Conservation (phyloP, 2,888 invertebrate genomes). For the Caenorhabditis sinica region DNA sequence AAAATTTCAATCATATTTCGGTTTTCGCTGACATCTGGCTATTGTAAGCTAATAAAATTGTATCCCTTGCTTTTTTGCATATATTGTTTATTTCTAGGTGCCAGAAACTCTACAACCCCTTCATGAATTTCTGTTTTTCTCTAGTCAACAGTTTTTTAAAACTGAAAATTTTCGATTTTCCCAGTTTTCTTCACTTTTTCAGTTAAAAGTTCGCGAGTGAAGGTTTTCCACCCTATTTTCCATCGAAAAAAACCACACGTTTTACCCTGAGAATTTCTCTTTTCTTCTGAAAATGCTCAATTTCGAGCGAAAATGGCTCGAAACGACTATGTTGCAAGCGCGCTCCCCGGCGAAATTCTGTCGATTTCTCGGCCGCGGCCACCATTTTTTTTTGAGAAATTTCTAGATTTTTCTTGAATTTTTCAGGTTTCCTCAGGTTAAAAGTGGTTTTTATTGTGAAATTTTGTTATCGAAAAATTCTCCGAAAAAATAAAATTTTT, state of each 20-base stretch:
- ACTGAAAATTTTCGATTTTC: not conserved
- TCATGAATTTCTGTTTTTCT: no score
- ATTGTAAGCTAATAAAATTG: no score
- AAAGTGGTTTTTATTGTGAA: not conserved
- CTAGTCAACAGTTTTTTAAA: not conserved
- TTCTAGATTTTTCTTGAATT: slow-evolving; percentile 17
- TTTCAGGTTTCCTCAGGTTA: not conserved
- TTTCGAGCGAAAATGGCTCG: not conserved
- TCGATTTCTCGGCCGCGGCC: slow-evolving; percentile 17
- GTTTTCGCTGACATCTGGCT: no score
- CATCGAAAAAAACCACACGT: not conserved
- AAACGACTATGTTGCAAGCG: not conserved
- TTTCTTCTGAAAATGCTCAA: not conserved
- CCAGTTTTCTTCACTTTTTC: not conserved
- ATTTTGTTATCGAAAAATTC: not conserved
- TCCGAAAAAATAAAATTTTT: not conserved
- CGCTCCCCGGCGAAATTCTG: not conserved
- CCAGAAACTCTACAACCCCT: no score
- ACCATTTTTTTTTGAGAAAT: not conserved
- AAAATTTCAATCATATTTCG: no score
- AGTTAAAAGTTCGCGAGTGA: not conserved
- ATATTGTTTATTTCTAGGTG: no score
- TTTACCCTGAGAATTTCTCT: not conserved
- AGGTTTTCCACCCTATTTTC: not conserved
- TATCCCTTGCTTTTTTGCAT: no score